These are phyloP conservation scores for Chymomyza fuscimana DNA, from an alignment of 2,888 invertebrate genomes.

Conservation along the genomic window DNA sequence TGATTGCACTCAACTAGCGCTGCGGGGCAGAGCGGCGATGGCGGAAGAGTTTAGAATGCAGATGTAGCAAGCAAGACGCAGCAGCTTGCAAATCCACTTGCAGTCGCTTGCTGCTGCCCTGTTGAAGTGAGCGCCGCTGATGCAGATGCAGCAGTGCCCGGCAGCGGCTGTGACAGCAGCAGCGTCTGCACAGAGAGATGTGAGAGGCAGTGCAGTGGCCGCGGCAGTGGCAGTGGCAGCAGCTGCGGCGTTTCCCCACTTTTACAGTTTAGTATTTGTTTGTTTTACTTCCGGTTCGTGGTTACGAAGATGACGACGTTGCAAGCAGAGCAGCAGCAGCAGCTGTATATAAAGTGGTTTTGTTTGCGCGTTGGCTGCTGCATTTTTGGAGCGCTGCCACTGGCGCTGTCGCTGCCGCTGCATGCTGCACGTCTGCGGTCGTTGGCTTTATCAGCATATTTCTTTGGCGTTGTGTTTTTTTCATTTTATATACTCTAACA, in stretches of 20 bases:
- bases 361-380: slow-evolving; percentile 50
- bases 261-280: slow-evolving; percentile 38
- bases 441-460: slow-evolving; percentile 53
- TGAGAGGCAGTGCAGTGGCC: slow-evolving; percentile 42
- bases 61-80: slow-evolving; percentile 23
- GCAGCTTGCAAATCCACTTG: slow-evolving; percentile 58
- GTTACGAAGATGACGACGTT: slow-evolving; percentile 27
- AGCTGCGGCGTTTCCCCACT: slow-evolving; percentile 13
- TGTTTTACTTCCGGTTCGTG: slow-evolving; percentile 63
- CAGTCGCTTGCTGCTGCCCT: slow-evolving; percentile 71
- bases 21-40: slow-evolving; percentile 1
- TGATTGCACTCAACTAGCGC: slow-evolving; percentile 43
- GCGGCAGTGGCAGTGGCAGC: slow-evolving; percentile 50
- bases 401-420: slow-evolving; percentile 4
- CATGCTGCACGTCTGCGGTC: slow-evolving; percentile 56
- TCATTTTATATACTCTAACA: not conserved
- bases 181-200: slow-evolving; percentile 6
- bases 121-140: slow-evolving; percentile 73
- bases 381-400: slow-evolving; percentile 36
- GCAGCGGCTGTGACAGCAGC: slow-evolving; percentile 7
- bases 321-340: slow-evolving; percentile 24
- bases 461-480: not conserved
- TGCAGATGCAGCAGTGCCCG: slow-evolving; percentile 73
- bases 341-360: slow-evolving; percentile 57
- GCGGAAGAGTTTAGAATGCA: slow-evolving; percentile 44